phyloP scores from a whole-genome alignment of 1,140 invertebrate species.

The Trichoplusia ni region DNA sequence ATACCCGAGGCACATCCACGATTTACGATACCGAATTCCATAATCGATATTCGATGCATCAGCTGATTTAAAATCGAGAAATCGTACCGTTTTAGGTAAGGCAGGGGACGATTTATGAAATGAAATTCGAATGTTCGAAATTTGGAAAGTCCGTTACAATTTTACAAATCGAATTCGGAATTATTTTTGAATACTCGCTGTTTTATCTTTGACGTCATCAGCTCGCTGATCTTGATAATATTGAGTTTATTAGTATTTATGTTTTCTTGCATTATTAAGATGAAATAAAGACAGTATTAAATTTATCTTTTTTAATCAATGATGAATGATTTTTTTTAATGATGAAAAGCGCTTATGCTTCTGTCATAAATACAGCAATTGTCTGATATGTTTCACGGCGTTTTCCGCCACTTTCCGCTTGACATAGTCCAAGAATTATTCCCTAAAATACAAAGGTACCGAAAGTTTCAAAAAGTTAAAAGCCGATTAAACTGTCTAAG shows the following conservation, averaged over 20 bases:
- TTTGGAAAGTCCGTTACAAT: conserved; percentile 18
- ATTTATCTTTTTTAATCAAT: not conserved
- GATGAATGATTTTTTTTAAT: too few relatives aligned
- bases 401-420: too few relatives aligned
- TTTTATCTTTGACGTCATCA: not conserved
- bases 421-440: too few relatives aligned
- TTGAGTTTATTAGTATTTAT: not conserved
- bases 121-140: too few relatives aligned
- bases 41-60: conserved; percentile 31
- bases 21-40: conserved; percentile 27
- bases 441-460: too few relatives aligned
- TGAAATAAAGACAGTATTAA: too few relatives aligned
- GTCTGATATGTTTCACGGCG: too few relatives aligned
- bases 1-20: conserved; percentile 18
- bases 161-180: conserved; percentile 21
- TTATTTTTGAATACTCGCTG: conserved; percentile 7
- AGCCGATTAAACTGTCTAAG: too few relatives aligned
- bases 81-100: conserved; percentile 17
- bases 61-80: conserved; percentile 18
- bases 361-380: too few relatives aligned
- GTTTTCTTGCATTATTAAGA: too few relatives aligned
- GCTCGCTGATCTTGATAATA: not conserved
- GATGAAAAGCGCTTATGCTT: too few relatives aligned
- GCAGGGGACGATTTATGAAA: conserved; percentile 15
- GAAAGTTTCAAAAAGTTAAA: too few relatives aligned